Base-by-base conservation (phyloP, 2,113 vertebrate species). In the Sinocyclocheilus anophthalmus region DNA sequence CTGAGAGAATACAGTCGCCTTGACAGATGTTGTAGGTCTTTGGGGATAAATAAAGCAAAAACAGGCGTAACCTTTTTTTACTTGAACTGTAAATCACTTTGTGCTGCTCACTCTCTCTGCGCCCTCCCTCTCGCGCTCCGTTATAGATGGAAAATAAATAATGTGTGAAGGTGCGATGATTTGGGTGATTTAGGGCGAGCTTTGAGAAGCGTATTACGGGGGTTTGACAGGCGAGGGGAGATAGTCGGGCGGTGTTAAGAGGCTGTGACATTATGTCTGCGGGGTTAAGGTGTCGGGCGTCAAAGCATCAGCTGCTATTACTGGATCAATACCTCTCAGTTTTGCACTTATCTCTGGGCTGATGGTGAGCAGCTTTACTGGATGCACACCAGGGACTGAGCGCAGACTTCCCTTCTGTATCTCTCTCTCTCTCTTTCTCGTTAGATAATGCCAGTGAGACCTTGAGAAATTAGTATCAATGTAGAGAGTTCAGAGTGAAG, bases 271-370 rank as follows among this genome's bases (percentile, higher is more conserved):
- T 98, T 98, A 97, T 97, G 97, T 98, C 97, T 98, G 96, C 96
- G 95, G 97, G 98, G 98, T 97, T 97, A 98, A 95, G 96, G 97
- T 97, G 97, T 98, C 97, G 96, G 42, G 95, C 97, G 96, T 96
- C 96, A 97, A 97, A 97, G 96, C 94, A 96, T 96, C 95, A 96
- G 96, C 96, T 96, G 96, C 96, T 97, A 97, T 98, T 98, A 98
- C 96, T 96, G 97, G 98, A 99, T 99, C 98, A 97, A 99, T 99
- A 99, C 97, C 97, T 96, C 96, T 97, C 96, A 97, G 97, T 98
- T 97, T 97, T 97, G 95, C 95, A 97, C 97, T 98, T 98, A 98
- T 99, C 97, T 98, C 96, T 95, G 95, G 90, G 81, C 95, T 94
- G 95, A 96, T 97, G 97, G 96, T 96, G 96, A 97, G 96, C 96